Evolutionary conservation across 2,797 vertebrate species (phyloP).

Genomic region (Aratinga solstitialis): DNA sequence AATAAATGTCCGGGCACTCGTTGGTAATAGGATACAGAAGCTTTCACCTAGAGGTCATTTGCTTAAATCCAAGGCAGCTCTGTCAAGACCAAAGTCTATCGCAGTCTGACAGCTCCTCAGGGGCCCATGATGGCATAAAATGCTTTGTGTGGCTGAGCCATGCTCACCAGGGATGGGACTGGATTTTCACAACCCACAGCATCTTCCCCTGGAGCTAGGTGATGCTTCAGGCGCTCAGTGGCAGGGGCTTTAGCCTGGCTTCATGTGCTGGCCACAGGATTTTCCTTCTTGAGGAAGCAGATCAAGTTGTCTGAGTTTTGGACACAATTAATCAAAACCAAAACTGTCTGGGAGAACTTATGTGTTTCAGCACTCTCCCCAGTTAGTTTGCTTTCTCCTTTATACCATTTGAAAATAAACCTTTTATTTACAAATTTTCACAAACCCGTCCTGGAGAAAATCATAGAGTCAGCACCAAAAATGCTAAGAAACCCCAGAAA

Average conservation of each 20-base stretch:
- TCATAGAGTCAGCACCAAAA: neutral
- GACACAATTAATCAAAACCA: neutral
- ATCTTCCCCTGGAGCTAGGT: neutral
- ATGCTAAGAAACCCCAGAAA: neutral
- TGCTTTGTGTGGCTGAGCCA: neutral
- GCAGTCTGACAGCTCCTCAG: neutral
- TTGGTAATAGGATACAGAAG: neutral
- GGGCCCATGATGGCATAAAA: fast-evolving
- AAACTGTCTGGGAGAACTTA: neutral
- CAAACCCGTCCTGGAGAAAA: neutral
- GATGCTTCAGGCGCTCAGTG: fast-evolving
- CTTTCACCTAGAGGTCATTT: neutral
- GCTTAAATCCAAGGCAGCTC: neutral
- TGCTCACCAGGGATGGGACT: fast-evolving
- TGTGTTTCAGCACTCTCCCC: neutral
- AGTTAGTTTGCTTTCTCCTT: neutral
- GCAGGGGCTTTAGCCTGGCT: neutral
- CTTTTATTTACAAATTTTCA: neutral
- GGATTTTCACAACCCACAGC: fast-evolving
- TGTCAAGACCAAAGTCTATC: neutral
- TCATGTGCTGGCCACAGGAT: fast-evolving
- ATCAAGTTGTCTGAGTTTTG: neutral
- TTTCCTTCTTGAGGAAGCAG: neutral
- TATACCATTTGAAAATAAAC: neutral
- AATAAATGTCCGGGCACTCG: neutral